Evolutionary conservation across 2,888 invertebrate species (phyloP).

Genomic region (Gari tellinella): DNA sequence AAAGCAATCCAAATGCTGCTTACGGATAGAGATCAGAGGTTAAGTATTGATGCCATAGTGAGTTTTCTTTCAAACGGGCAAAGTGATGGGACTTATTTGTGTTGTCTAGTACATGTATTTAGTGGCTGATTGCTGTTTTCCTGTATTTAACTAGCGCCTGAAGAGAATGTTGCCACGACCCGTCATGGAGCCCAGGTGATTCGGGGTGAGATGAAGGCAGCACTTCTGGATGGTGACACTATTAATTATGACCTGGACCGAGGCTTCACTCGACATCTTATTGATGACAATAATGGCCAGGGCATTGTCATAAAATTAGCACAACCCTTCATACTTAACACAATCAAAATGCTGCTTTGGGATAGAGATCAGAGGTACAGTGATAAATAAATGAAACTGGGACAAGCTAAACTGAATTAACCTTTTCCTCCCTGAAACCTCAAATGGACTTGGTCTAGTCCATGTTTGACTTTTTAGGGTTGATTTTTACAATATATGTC

Average conservation of each 20-base stretch:
- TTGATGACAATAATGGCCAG: slow-evolving; percentile 89
- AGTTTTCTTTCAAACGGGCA: too few relatives aligned
- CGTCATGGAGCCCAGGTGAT: slow-evolving; percentile 94
- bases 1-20: too few relatives aligned
- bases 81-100: too few relatives aligned
- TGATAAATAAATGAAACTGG: too few relatives aligned
- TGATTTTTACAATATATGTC: too few relatives aligned
- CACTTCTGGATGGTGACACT: slow-evolving; percentile 94
- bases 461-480: too few relatives aligned
- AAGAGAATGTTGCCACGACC: slow-evolving; percentile 95
- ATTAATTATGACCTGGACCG: slow-evolving; percentile 88
- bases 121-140: background rate
- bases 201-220: slow-evolving; percentile 94
- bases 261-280: slow-evolving; percentile 95
- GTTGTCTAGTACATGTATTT: background rate
- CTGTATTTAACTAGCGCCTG: slow-evolving; percentile 88
- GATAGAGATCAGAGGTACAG: slow-evolving; percentile 93
- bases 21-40: too few relatives aligned
- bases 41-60: too few relatives aligned
- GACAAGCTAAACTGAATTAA: too few relatives aligned
- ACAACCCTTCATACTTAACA: slow-evolving; percentile 94
- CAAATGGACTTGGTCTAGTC: too few relatives aligned
- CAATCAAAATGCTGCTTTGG: slow-evolving; percentile 96
- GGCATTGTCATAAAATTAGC: slow-evolving; percentile 93
- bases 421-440: too few relatives aligned